Evolutionary conservation across 1,140 invertebrate genomes (phyloP).

Genomic region (Drosophila hydei): DNA sequence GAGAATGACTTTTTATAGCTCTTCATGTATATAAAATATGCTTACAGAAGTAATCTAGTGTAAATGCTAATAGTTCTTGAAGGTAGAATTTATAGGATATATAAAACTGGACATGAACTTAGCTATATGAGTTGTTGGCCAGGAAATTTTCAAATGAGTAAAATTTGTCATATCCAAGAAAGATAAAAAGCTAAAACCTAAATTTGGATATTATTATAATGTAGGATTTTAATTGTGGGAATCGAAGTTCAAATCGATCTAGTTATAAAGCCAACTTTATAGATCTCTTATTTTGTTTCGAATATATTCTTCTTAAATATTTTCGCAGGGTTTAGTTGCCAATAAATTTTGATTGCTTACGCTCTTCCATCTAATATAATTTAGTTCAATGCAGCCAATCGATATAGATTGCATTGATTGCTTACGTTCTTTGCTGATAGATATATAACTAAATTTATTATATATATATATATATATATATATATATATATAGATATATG

Average conservation of each 20-base stretch:
- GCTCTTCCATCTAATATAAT: background rate
- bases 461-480: background rate
- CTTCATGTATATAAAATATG: background rate
- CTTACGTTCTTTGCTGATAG: constrained; percentile 10
- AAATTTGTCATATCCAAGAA: too few relatives aligned
- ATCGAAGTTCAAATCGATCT: too few relatives aligned
- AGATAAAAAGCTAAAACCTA: too few relatives aligned
- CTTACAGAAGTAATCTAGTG: background rate
- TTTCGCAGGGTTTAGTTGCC: background rate
- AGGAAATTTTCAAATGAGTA: too few relatives aligned
- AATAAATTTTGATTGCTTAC: background rate
- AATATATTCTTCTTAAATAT: background rate
- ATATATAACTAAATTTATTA: background rate
- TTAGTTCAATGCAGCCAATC: constrained; percentile 24
- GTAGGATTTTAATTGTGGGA: too few relatives aligned
- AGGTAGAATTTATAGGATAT: too few relatives aligned
- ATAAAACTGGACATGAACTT: too few relatives aligned
- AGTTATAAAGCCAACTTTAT: too few relatives aligned
- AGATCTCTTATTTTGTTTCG: background rate
- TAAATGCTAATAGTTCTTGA: too few relatives aligned
- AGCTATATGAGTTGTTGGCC: too few relatives aligned
- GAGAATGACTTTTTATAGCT: background rate
- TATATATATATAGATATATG: constrained; percentile 2
- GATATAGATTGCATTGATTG: constrained; percentile 51
- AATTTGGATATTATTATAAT: too few relatives aligned